These are phyloP conservation scores for Alfaro cultratus DNA, from an alignment of 2,797 vertebrate species.

Conservation along the genomic window DNA sequence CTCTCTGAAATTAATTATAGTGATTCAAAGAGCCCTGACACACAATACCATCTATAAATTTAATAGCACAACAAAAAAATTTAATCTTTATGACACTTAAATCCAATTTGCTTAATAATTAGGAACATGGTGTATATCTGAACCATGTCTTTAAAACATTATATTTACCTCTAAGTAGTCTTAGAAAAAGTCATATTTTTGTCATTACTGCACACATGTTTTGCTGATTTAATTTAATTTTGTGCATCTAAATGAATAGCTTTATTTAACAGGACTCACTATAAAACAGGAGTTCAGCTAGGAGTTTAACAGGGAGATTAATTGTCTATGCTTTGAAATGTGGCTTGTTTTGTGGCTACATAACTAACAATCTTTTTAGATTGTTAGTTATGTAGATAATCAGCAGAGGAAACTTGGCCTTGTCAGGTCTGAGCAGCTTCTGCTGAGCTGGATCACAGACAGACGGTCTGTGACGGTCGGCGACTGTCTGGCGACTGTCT, in stretches of 20 bases:
- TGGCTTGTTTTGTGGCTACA: not conserved
- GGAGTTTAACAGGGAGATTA: not conserved
- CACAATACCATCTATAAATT: too few relatives aligned
- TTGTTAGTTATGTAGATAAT: not conserved
- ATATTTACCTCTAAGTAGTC: not conserved
- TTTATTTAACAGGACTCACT: not conserved
- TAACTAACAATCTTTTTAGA: not conserved
- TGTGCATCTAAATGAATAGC: not conserved
- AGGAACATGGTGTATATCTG: not conserved
- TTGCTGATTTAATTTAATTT: not conserved
- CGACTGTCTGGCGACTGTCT: not conserved
- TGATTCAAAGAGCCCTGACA: too few relatives aligned
- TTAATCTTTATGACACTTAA: too few relatives aligned
- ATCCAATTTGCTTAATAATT: too few relatives aligned
- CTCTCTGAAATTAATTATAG: too few relatives aligned
- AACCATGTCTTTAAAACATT: not conserved
- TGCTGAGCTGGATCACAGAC: not conserved
- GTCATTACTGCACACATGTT: not conserved
- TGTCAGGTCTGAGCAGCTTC: not conserved
- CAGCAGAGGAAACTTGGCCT: not conserved
- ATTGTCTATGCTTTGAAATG: not conserved
- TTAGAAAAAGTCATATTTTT: not conserved
- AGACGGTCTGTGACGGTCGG: not conserved
- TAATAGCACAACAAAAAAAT: too few relatives aligned
- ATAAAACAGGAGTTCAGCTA: not conserved